A percentile compares a stretch with the other conserved stretches of the same genome.
phyloP scores from a whole-genome alignment of 2,113 vertebrate species.

The Podilymbus podiceps region DNA sequence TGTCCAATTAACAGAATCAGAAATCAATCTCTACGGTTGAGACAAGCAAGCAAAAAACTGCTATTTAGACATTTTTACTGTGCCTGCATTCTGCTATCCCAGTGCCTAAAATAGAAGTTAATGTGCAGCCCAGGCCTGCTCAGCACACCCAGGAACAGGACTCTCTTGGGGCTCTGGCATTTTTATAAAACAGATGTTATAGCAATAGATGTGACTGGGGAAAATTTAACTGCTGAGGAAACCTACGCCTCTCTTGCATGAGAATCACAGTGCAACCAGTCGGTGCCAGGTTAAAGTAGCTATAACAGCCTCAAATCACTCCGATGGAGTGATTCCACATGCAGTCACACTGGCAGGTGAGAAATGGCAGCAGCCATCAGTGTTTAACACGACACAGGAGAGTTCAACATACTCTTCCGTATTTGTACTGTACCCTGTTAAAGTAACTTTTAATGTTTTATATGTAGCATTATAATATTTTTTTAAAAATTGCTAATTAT shows the following conservation, averaged over 20 bases:
- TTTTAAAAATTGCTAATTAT: background rate
- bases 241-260: background rate
- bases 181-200: constrained; percentile 23
- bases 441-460: background rate
- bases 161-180: background rate
- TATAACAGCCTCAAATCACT: background rate
- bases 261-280: background rate
- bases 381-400: background rate
- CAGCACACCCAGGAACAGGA: background rate
- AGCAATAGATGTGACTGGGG: background rate
- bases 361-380: background rate
- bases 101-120: background rate
- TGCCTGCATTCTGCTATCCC: background rate
- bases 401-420: background rate
- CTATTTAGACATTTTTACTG: background rate
- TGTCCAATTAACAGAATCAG: constrained; percentile 18
- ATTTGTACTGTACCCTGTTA: background rate
- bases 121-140: background rate
- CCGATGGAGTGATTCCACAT: background rate
- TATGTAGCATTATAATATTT: background rate
- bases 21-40: background rate
- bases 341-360: background rate
- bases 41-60: background rate
- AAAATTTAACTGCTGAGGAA: background rate
- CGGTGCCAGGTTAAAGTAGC: background rate